Evolutionary conservation across 2,888 invertebrate species (phyloP).

Genomic region (Heteromyza rotundicornis): DNA sequence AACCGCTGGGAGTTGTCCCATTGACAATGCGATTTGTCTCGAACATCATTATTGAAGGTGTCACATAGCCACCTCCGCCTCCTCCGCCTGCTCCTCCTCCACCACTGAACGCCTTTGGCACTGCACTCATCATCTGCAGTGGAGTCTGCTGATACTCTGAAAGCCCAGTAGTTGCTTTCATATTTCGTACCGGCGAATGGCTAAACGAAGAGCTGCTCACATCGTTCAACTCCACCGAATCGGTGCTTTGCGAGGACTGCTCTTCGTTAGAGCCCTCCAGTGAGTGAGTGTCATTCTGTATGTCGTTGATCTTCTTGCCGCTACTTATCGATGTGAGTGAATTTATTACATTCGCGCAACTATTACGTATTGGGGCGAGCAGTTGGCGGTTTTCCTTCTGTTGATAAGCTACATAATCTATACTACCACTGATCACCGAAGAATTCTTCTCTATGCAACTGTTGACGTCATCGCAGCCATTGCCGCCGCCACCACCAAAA

Average conservation of each 20-base stretch:
- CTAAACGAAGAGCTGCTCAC: constrained; percentile 33
- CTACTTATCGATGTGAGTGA: neutral
- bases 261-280: constrained; percentile 18
- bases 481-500: constrained; percentile 8
- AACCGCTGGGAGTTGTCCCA: too few species aligned
- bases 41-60: constrained; percentile 24
- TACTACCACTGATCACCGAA: constrained; percentile 33
- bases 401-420: constrained; percentile 29
- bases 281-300: neutral
- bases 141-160: neutral
- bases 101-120: too few species aligned
- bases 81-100: neutral
- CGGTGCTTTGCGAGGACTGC: constrained; percentile 33
- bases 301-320: too few species aligned
- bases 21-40: constrained; percentile 25
- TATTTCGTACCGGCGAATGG: constrained; percentile 32
- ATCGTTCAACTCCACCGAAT: constrained; percentile 41
- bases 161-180: constrained; percentile 16
- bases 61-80: constrained; percentile 18
- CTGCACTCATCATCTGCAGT: too few species aligned
- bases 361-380: constrained; percentile 22
- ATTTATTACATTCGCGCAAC: neutral
- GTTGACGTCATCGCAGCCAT: constrained; percentile 35
- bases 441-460: constrained; percentile 27
- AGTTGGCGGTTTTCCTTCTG: constrained; percentile 37